Percentiles rank a stretch among this genome's conserved stretches.
Conservation (phyloP, 1,140 invertebrate species). For the Bombyx mandarina region DNA sequence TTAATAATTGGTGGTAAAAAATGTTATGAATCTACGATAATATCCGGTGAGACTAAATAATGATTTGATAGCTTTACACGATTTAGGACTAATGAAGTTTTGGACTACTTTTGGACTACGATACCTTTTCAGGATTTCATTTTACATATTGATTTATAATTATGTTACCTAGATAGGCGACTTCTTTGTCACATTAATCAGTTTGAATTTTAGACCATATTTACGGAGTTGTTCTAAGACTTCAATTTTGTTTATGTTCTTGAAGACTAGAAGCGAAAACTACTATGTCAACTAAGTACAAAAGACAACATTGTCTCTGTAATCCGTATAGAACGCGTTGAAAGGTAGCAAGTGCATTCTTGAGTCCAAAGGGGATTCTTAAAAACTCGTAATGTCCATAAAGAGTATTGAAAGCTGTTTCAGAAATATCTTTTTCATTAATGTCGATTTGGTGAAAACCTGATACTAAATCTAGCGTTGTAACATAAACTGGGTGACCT, state of each 20-base stretch:
- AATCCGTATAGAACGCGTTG: neutral
- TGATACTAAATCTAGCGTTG: neutral
- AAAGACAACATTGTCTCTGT: neutral
- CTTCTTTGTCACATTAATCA: neutral
- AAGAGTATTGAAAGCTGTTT: slow-evolving; percentile 1
- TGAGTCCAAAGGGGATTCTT: neutral
- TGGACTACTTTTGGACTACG: neutral
- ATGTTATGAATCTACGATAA: too few species aligned
- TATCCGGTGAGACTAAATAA: neutral
- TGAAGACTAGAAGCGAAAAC: neutral
- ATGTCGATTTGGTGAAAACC: neutral
- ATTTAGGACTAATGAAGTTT: neutral
- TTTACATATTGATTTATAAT: neutral
- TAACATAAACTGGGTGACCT: neutral
- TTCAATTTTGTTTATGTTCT: neutral
- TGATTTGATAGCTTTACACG: neutral
- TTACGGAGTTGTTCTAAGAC: neutral
- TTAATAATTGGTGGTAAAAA: too few species aligned
- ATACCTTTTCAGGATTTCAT: neutral
- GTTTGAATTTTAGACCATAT: neutral
- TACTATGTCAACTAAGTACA: neutral
- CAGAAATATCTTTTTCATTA: neutral
- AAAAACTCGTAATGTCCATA: neutral
- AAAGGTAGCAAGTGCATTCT: neutral
- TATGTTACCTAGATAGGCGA: slow-evolving; percentile 1